Evolutionary conservation across 2,113 vertebrate genomes (phyloP).

Genomic region (Rhynchomys soricoides): DNA sequence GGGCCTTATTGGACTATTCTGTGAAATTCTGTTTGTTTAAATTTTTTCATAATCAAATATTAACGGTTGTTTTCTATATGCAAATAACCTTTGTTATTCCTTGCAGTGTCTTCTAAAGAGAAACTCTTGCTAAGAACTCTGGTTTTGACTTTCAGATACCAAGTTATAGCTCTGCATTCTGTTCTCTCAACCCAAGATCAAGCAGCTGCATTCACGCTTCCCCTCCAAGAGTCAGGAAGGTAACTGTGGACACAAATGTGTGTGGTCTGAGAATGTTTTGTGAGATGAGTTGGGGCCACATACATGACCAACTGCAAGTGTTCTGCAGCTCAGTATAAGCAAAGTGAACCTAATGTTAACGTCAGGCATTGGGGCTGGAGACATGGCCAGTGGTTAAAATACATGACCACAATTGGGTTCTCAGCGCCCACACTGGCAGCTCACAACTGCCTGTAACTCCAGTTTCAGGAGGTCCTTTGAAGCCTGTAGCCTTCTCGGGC

Average conservation of each 20-base stretch:
- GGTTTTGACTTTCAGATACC: constrained; percentile 89
- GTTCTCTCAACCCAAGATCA: constrained; percentile 97
- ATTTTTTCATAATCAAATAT: constrained; percentile 45
- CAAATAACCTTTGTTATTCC: constrained; percentile 77
- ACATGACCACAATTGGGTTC: not conserved
- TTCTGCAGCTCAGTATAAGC: not conserved
- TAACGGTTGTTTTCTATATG: constrained; percentile 57
- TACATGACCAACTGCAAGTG: not conserved
- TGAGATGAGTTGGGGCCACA: not conserved
- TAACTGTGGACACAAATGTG: constrained; percentile 74
- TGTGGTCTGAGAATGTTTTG: not conserved
- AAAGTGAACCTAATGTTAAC: not conserved
- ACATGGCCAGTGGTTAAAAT: not conserved
- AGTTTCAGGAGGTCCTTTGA: not conserved
- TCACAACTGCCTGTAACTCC: not conserved
- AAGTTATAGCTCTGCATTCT: constrained; percentile 95
- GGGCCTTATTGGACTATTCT: not conserved
- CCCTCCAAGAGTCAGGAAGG: constrained; percentile 96
- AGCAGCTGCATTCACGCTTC: constrained; percentile 94
- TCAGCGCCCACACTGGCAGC: not conserved
- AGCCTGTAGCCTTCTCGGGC: not conserved
- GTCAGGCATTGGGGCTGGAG: not conserved
- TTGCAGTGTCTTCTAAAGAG: constrained; percentile 77
- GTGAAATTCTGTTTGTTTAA: constrained; percentile 52
- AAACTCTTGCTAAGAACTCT: constrained; percentile 79